phyloP scores from a whole-genome alignment of 2,113 vertebrate species.

The Orthonyx spaldingii region DNA sequence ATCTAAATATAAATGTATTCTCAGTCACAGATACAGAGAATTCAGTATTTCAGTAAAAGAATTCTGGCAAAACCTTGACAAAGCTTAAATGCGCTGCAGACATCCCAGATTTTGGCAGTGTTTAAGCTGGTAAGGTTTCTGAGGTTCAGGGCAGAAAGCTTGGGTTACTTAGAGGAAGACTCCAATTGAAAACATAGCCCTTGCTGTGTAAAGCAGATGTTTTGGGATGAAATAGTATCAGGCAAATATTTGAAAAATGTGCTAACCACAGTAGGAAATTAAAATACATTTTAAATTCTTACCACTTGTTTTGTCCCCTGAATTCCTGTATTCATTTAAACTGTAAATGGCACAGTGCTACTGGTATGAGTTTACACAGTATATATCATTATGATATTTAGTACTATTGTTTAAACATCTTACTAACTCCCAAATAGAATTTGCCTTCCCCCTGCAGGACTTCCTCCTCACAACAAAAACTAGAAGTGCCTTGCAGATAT shows the following conservation, averaged over 20 bases:
- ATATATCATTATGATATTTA: not conserved
- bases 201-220: not conserved
- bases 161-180: not conserved
- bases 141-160: not conserved
- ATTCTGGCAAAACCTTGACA: not conserved
- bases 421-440: not conserved
- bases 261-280: not conserved
- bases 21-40: not conserved
- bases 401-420: not conserved
- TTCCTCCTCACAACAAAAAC: not conserved
- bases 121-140: not conserved
- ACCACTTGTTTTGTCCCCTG: not conserved
- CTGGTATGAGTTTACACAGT: not conserved
- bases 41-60: not conserved
- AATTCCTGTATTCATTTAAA: not conserved
- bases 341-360: not conserved
- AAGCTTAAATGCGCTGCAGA: not conserved
- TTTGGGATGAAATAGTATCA: not conserved
- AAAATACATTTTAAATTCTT: not conserved
- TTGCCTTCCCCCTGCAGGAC: rapidly evolving
- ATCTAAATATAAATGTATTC: not conserved
- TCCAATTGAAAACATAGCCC: not conserved
- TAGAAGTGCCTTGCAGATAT: not conserved
- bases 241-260: not conserved
- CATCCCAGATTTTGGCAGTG: not conserved